A percentile compares a stretch with the other conserved stretches of the same genome.
These are phyloP conservation scores for Xiphorhynchus elegans DNA, from an alignment of 2,113 vertebrate genomes.

Conservation along the genomic window DNA sequence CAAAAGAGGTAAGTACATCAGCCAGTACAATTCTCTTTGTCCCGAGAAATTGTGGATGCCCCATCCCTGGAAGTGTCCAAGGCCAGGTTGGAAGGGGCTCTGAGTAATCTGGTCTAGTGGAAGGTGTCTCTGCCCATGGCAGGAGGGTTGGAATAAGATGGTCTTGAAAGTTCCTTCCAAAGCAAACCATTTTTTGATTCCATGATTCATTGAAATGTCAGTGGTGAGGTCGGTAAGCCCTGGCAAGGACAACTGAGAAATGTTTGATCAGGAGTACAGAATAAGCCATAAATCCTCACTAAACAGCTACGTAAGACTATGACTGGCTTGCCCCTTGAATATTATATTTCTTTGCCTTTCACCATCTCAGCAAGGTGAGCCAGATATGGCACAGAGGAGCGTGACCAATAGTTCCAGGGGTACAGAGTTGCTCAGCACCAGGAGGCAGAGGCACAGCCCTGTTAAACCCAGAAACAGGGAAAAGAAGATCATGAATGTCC, in stretches of 20 bases:
- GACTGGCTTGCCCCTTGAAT: not conserved
- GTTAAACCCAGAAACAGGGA: not conserved
- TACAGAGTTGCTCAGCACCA: not conserved
- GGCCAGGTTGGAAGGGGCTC: not conserved
- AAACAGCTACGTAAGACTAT: not conserved
- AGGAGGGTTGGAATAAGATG: not conserved
- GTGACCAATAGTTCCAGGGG: not conserved
- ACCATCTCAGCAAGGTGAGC: not conserved
- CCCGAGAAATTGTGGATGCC: not conserved
- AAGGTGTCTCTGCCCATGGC: not conserved
- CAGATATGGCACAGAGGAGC: not conserved
- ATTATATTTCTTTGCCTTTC: not conserved
- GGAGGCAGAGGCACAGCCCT: not conserved
- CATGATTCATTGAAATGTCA: not conserved
- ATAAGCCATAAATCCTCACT: not conserved
- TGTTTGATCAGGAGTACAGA: not conserved
- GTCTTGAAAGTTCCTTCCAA: not conserved
- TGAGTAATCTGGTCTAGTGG: not conserved
- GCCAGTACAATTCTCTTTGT: not conserved
- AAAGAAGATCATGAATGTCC: not conserved
- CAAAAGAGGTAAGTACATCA: not conserved
- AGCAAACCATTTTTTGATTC: not conserved
- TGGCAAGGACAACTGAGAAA: not conserved
- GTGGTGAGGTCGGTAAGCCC: accelerated
- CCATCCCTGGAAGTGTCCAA: not conserved